Evolutionary conservation across 64 coral and sea anemone genomes (phyloP).

Genomic region (Montipora cactus): DNA sequence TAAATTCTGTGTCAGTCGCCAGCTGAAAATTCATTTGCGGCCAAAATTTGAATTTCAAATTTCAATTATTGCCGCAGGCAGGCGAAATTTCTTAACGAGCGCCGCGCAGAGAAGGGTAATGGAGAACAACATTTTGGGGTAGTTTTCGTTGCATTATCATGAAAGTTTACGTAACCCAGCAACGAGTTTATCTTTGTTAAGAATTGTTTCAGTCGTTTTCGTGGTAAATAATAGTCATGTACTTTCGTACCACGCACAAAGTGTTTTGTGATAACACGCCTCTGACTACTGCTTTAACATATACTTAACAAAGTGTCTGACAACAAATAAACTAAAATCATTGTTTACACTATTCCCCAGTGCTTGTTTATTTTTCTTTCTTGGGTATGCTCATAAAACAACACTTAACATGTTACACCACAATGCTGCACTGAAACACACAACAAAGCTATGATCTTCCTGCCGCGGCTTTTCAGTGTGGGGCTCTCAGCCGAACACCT

Average conservation of each 20-base stretch:
- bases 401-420: conserved; percentile 5
- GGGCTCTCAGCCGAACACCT: conserved; percentile 12
- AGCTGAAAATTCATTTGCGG: conserved; percentile 23
- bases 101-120: not conserved
- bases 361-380: conserved; percentile 58
- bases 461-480: too few species aligned
- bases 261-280: conserved; percentile 4
- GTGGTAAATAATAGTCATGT: not conserved
- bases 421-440: not conserved
- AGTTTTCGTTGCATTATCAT: conserved; percentile 17
- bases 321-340: conserved; percentile 35
- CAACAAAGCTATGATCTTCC: too few species aligned
- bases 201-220: not conserved
- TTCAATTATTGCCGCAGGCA: conserved; percentile 3
- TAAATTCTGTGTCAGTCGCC: not conserved
- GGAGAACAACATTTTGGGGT: conserved; percentile 22
- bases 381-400: not conserved
- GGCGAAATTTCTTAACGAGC: conserved; percentile 3
- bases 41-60: conserved; percentile 58
- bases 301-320: conserved; percentile 52
- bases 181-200: not conserved
- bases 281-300: not conserved
- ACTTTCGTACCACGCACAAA: conserved; percentile 8
- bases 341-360: conserved; percentile 42
- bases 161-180: conserved; percentile 26